Evolutionary conservation across 2,797 vertebrate genomes (phyloP).

Genomic region (Chromis chromis): DNA sequence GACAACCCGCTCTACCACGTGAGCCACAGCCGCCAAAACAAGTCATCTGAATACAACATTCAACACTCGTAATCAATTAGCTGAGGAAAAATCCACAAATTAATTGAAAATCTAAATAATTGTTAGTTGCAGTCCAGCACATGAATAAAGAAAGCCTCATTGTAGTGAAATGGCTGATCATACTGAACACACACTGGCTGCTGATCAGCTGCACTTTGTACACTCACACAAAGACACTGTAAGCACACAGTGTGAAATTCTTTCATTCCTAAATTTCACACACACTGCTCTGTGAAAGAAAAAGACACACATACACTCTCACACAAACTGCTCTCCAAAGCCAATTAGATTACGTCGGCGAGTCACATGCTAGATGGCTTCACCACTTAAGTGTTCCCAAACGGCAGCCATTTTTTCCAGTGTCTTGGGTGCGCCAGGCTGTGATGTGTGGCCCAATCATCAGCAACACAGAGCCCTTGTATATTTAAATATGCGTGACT

Average conservation of each 20-base stretch:
- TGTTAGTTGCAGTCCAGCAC: background rate
- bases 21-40: background rate
- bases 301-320: conserved; percentile 16
- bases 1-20: too few species aligned
- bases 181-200: background rate
- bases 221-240: conserved; percentile 15
- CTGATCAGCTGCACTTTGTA: background rate
- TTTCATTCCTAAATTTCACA: conserved; percentile 53
- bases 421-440: conserved; percentile 40
- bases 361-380: conserved; percentile 73
- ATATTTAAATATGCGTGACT: conserved; percentile 79
- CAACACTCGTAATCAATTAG: background rate
- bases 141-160: background rate
- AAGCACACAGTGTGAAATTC: conserved; percentile 42
- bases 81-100: background rate
- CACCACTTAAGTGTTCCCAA: conserved; percentile 70
- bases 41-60: background rate
- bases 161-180: conserved; percentile 10
- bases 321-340: conserved; percentile 46
- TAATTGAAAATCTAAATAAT: background rate
- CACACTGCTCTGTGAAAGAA: conserved; percentile 39
- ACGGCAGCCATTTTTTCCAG: conserved; percentile 71
- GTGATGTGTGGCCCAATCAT: conserved; percentile 73
- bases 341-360: conserved; percentile 65
- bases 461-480: conserved; percentile 70